Base-by-base conservation (phyloP, 1,140 invertebrate species). In the Cherax destructor region DNA sequence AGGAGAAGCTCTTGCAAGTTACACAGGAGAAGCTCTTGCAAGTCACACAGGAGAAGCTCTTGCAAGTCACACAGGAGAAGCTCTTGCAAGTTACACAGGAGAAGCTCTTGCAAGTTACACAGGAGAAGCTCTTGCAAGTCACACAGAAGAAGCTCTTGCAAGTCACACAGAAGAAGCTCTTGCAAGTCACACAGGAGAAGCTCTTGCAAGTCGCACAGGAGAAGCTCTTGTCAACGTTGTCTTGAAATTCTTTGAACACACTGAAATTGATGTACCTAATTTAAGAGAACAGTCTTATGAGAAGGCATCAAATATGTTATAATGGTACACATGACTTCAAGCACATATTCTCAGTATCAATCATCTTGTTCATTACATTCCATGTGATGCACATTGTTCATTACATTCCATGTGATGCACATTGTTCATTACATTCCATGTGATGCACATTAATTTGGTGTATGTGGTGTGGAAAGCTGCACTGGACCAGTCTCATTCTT, bases 301-400 rank as follows among this genome's bases (percentile, higher is more conserved):
- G 41, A 86, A 86, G 41, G 65, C 24, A 24, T 86, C 84, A 86
- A 86, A 76, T 30, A 86, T 72, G 65, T 72, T 16, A 30, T 13
- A 41, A 18, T 72, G 24, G 0, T 72, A 86, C 47, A 7, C 84
- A 50, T 47, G 30, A 16, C 47, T 86, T 21, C 84, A 86, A 50
- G 84, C 10, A 86, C 69, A 21, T 72, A 74, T 74, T 86, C 61
- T 21, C 61, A 47, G 72, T 72, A 74, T 47, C 7, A 86, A 86
- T 76, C 21, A 18, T 72, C 69, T 86, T 74, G 84, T 65, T 18
- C 59, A 86, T 50, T 86, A 86, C 41, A 86, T 86, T 86, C 4
- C 84, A 10, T 86, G 83, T 50, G 65, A 41, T 49, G n/a, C 18
- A 10, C 41, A 24, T 86, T 72, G 83, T n/a, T n/a, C n/a, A n/a